Evolutionary conservation across 2,113 vertebrate species (phyloP), one percentile per base, ranked within the genome.

Genomic region (Cyanoliseus patagonus): DNA sequence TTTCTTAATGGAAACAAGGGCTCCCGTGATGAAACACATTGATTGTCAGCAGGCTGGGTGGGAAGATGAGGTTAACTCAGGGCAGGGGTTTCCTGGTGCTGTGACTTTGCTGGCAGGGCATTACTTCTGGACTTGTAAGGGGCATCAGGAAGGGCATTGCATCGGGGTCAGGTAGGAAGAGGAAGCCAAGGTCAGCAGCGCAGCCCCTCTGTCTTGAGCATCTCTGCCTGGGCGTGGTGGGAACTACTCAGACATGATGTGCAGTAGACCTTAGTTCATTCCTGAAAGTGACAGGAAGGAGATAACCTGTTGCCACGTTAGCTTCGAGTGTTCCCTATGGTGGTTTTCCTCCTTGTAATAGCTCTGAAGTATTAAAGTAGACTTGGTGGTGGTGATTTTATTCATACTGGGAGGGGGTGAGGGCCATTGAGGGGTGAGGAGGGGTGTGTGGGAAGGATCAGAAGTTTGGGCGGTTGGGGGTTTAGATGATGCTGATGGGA

Each of bases 231-330:
- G 20, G 69, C 28, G 7, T 46, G 62, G 42, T 14, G 33, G 28
- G 42, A 12, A 14, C 49, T 42, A 23, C 47, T 70, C 46, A 37
- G 55, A 10, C 1, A 3, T 30, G 37, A 17, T 63, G 17, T 20
- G 25, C 2, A 1, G 6, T 7, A 17, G n/a, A 33, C 23, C 11
- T 70, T 17, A 11, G 46, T 59, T 51, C 17, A 8, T 10, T 53
- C 17, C 1, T 11, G 10, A 41, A 2, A 3, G 12, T 13, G 49
- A 33, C 2, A 8, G 73, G 39, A 35, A 35, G n/a, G 55, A 31
- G n/a, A 42, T 2, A 14, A 16, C 17, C 41, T 57, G 57, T 14
- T 59, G 62, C 51, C 13, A 11, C 0, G 0, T 1, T 64, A 79
- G 51, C 64, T 84, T 81, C 28, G 28, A 52, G 37, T 1, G 0